A percentile compares a stretch with the other conserved stretches of the same genome.
Conservation (phyloP, 2,888 invertebrate species). For the Petrolisthes cinctipes region DNA sequence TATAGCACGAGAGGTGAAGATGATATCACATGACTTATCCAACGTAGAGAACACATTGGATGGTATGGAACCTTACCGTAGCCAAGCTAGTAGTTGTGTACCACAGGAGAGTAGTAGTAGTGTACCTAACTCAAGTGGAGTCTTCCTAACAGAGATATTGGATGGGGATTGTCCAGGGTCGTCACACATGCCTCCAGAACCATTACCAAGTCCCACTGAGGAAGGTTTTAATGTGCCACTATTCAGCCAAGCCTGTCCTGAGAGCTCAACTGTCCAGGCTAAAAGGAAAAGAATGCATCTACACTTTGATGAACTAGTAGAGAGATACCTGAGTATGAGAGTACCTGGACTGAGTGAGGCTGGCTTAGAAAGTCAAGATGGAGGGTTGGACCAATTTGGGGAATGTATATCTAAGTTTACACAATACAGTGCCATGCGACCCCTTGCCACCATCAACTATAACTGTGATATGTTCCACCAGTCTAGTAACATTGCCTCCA, state of each 20-base stretch:
- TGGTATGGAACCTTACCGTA: constrained; percentile 27
- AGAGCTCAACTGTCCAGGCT: constrained; percentile 51
- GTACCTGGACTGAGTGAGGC: constrained; percentile 80
- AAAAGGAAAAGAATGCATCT: constrained; percentile 77
- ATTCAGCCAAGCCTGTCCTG: constrained; percentile 45
- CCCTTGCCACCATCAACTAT: constrained; percentile 89
- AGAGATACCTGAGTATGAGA: constrained; percentile 85
- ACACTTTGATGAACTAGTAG: constrained; percentile 90
- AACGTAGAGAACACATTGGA: constrained; percentile 75
- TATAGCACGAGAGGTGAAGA: constrained; percentile 79
- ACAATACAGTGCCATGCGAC: constrained; percentile 81
- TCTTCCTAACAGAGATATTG: constrained; percentile 42
- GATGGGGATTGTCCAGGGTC: constrained; percentile 38
- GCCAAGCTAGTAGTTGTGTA: constrained; percentile 21
- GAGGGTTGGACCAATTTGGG: constrained; percentile 82
- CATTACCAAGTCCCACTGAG: constrained; percentile 33
- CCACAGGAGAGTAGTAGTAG: constrained; percentile 35
- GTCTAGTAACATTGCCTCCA: constrained; percentile 84
- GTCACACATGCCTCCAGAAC: constrained; percentile 26
- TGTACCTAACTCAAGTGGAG: constrained; percentile 48
- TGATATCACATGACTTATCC: constrained; percentile 81
- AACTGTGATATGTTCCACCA: constrained; percentile 86
- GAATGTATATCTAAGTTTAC: constrained; percentile 90
- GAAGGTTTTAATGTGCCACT: constrained; percentile 65
- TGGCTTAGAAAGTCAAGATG: constrained; percentile 67